These are phyloP conservation scores for Coleophora deauratella DNA, from an alignment of 2,888 invertebrate species.

Conservation along the genomic window DNA sequence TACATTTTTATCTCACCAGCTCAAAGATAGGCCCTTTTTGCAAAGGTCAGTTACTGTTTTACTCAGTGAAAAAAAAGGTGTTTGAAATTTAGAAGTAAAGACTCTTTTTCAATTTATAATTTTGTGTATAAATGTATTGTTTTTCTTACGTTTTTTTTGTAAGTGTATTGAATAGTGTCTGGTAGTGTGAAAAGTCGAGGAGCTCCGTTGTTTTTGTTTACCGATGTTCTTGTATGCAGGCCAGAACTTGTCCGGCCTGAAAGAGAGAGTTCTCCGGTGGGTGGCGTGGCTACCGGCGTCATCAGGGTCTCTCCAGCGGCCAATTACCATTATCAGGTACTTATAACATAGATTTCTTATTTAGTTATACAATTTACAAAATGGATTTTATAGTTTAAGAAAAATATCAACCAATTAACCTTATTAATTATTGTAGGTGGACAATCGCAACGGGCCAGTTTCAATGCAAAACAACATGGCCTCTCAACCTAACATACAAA, in stretches of 20 bases:
- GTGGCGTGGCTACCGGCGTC: slow-evolving; percentile 82
- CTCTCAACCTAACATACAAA: slow-evolving; percentile 35
- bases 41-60: no score
- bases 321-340: slow-evolving; percentile 66
- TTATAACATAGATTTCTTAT: background rate
- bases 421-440: slow-evolving; percentile 34
- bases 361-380: background rate
- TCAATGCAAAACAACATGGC: slow-evolving; percentile 42
- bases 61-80: no score
- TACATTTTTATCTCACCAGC: no score
- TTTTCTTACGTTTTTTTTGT: no score
- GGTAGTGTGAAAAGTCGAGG: no score
- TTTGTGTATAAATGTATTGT: no score
- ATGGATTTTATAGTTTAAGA: no score
- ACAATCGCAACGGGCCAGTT: slow-evolving; percentile 53
- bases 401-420: no score
- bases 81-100: no score
- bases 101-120: no score
- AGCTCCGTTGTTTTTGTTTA: background rate
- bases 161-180: no score
- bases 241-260: slow-evolving; percentile 82
- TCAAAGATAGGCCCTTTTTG: no score
- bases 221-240: slow-evolving; percentile 41
- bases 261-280: slow-evolving; percentile 61
- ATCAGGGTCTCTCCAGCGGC: slow-evolving; percentile 88